A percentile compares a stretch with the other conserved stretches of the same genome.
These are phyloP conservation scores for Heliothis subflexa DNA, from an alignment of 1,140 invertebrate genomes.

Conservation along the genomic window DNA sequence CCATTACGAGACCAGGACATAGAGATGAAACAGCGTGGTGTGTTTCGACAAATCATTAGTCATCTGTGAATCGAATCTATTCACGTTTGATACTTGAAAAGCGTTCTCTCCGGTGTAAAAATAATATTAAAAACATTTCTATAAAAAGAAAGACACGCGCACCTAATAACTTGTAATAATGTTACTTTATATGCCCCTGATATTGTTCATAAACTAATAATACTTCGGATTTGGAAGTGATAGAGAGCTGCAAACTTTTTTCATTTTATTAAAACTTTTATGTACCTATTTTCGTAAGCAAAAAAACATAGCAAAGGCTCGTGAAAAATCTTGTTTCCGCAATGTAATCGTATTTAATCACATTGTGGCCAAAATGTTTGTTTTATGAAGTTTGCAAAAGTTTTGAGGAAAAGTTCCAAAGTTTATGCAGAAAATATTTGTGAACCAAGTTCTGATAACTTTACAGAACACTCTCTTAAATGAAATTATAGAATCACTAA, in stretches of 20 bases:
- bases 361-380: slow-evolving; percentile 14
- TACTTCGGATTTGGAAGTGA: slow-evolving; percentile 17
- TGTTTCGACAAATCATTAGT: slow-evolving; percentile 3
- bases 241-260: slow-evolving; percentile 40
- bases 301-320: slow-evolving; percentile 31
- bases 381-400: background rate
- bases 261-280: slow-evolving; percentile 37
- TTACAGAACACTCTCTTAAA: too few relatives aligned
- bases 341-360: slow-evolving; percentile 7
- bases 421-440: background rate
- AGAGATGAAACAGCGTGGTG: slow-evolving; percentile 13
- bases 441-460: too few relatives aligned
- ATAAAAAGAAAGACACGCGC: slow-evolving; percentile 18
- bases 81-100: background rate
- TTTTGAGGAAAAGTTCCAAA: background rate
- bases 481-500: too few relatives aligned
- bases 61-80: background rate
- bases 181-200: slow-evolving; percentile 5
- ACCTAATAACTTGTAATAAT: slow-evolving; percentile 20
- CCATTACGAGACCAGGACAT: background rate
- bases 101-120: background rate
- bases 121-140: background rate
- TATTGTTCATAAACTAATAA: slow-evolving; percentile 37
- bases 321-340: slow-evolving; percentile 1
- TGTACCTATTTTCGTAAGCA: slow-evolving; percentile 2